Percentiles rank a stretch among this genome's conserved stretches.
phyloP scores from a whole-genome alignment of 2,888 invertebrate genomes.

The Eupithecia inturbata region DNA sequence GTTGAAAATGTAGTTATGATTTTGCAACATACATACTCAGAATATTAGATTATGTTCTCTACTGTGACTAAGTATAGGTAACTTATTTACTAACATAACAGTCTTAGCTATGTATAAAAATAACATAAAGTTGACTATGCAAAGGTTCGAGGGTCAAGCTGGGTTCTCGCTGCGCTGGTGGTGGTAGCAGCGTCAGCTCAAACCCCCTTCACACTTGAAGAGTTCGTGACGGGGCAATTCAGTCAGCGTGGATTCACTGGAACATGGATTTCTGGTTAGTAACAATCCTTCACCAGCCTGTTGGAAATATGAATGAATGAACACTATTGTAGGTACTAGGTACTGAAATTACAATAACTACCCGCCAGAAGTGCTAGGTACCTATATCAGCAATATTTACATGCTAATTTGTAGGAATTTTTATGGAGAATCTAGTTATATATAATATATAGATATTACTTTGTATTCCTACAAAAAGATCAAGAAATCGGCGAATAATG shows the following conservation, averaged over 20 bases:
- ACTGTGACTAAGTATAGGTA: neutral
- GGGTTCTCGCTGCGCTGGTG: slow-evolving; percentile 58
- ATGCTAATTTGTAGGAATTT: too few species aligned
- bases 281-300: neutral
- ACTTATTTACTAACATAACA: neutral
- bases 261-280: slow-evolving; percentile 86
- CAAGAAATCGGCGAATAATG: too few species aligned
- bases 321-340: too few species aligned
- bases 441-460: too few species aligned
- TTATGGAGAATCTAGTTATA: too few species aligned
- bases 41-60: neutral
- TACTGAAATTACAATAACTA: too few species aligned
- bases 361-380: too few species aligned
- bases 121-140: neutral
- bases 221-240: slow-evolving; percentile 69
- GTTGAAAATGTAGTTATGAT: neutral
- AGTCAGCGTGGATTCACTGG: slow-evolving; percentile 82
- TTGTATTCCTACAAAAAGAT: too few species aligned
- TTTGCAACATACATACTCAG: neutral
- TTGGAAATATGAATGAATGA: too few species aligned
- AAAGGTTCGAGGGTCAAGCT: slow-evolving; percentile 53
- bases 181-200: slow-evolving; percentile 60
- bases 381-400: too few species aligned
- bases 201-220: slow-evolving; percentile 72
- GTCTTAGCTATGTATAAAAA: neutral